Conservation (phyloP, 2,797 vertebrate genomes). For the Acanthurus lineatus region DNA sequence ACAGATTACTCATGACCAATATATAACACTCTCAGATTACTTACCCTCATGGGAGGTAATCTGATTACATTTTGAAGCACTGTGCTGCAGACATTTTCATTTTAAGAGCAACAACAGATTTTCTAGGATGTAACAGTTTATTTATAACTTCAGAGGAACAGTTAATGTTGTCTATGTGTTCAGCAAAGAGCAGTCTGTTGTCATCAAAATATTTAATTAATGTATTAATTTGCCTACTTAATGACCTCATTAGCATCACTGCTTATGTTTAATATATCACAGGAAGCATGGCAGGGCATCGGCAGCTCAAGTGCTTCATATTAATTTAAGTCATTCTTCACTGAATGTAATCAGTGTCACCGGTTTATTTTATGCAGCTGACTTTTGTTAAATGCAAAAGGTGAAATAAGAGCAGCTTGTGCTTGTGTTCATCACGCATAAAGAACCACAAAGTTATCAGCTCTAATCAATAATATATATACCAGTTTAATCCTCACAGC, state of each 20-base stretch:
- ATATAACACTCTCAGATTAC: neutral
- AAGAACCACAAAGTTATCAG: neutral
- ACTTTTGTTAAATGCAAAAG: constrained; percentile 22
- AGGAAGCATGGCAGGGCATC: constrained; percentile 43
- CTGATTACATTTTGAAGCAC: neutral
- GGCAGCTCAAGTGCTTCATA: constrained; percentile 53
- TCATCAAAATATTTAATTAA: constrained; percentile 60
- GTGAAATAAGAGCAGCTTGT: constrained; percentile 12
- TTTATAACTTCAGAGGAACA: neutral
- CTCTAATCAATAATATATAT: neutral
- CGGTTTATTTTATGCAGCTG: constrained; percentile 35
- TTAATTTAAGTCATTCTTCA: constrained; percentile 58
- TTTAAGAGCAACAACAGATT: constrained; percentile 2
- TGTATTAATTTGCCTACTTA: constrained; percentile 63
- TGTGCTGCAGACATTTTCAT: constrained; percentile 1
- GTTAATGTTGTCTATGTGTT: constrained; percentile 11
- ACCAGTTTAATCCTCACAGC: neutral
- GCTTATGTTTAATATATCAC: constrained; percentile 62
- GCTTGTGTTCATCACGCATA: constrained; percentile 2
- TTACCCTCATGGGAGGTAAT: neutral
- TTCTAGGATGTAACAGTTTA: neutral
- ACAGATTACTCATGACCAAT: neutral
- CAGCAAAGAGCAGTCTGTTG: constrained; percentile 37
- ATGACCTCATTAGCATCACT: constrained; percentile 64
- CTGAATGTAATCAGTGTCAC: constrained; percentile 34